phyloP scores from a whole-genome alignment of 2,888 invertebrate genomes.

The Tipula confusa region DNA sequence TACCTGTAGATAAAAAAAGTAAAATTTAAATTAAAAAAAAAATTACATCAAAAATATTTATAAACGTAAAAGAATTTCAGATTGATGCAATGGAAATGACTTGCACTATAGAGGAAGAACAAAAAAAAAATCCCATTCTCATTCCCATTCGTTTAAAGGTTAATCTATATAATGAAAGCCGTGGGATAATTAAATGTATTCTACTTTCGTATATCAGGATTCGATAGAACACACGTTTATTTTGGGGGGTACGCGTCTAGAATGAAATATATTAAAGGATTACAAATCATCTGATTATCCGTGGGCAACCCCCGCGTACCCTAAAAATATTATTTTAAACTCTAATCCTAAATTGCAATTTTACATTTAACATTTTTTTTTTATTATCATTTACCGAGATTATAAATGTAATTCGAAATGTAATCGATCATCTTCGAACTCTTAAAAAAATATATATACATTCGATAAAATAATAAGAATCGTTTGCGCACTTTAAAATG shows the following conservation, averaged over 20 bases:
- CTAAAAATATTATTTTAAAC: neutral
- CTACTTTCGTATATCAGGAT: neutral
- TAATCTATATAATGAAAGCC: neutral
- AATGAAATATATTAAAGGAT: neutral
- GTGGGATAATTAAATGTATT: neutral
- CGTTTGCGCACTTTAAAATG: neutral
- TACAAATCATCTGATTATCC: neutral
- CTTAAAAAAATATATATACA: neutral
- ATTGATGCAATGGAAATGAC: constrained; percentile 25
- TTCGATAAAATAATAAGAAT: neutral
- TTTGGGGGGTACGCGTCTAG: neutral
- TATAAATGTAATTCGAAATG: neutral
- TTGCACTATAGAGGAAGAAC: neutral
- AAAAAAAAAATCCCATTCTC: neutral
- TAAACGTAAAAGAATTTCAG: constrained; percentile 3
- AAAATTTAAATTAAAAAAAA: neutral
- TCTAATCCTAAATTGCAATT: neutral
- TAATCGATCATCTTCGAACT: neutral
- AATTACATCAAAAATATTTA: neutral
- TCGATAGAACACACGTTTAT: neutral
- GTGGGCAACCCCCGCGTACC: neutral
- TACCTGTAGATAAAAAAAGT: neutral
- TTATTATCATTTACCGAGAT: neutral
- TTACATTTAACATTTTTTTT: neutral
- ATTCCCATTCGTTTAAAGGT: constrained; percentile 25